Evolutionary conservation across 2,113 vertebrate genomes (phyloP).

Genomic region (Raphicerus campestris): DNA sequence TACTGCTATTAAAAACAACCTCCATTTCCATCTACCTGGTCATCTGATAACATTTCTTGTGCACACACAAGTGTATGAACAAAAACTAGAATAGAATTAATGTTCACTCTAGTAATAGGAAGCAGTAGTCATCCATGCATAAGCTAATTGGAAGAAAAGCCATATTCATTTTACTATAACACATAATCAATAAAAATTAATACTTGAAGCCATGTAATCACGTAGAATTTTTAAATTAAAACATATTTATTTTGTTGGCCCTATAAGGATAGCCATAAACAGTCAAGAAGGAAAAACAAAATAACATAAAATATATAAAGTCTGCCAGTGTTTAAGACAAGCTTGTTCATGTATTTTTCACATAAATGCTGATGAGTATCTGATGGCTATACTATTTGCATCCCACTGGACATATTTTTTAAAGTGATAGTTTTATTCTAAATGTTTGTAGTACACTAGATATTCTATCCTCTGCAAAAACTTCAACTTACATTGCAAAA

Average conservation of each 20-base stretch:
- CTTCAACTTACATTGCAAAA: neutral
- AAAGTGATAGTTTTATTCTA: slow-evolving; percentile 27
- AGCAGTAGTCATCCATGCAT: neutral
- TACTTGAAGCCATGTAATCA: neutral
- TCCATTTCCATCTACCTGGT: neutral
- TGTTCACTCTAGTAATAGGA: neutral
- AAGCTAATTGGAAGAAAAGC: neutral
- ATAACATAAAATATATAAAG: neutral
- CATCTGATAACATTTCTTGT: neutral
- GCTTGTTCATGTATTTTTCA: slow-evolving; percentile 28
- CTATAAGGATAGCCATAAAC: neutral
- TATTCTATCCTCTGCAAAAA: slow-evolving; percentile 3
- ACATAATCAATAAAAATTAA: neutral
- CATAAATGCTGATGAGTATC: neutral
- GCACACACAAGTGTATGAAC: neutral
- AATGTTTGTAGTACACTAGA: neutral
- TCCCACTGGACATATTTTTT: slow-evolving; percentile 7
- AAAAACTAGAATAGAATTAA: neutral
- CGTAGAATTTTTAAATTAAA: slow-evolving; percentile 17
- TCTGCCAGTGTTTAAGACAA: neutral
- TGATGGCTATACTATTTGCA: neutral
- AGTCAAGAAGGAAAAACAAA: neutral
- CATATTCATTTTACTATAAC: neutral
- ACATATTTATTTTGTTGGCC: neutral
- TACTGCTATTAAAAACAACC: neutral